Evolutionary conservation across 2,888 invertebrate genomes (phyloP).

Genomic region (Andrena haemorrhoa): DNA sequence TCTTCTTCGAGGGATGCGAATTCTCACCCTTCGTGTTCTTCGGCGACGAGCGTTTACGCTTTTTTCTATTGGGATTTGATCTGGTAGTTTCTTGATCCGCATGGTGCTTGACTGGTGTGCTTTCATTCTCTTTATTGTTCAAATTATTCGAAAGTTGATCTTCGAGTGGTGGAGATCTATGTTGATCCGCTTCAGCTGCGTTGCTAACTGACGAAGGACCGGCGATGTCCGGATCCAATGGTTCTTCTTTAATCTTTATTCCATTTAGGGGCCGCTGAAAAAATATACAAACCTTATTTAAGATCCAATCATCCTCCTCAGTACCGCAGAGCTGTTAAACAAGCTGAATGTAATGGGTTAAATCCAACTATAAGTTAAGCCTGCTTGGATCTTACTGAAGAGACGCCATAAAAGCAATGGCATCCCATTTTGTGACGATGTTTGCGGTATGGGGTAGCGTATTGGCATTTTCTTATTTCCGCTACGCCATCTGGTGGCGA

Average conservation of each 20-base stretch:
- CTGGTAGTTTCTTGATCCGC: background rate
- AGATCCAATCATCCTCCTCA: background rate
- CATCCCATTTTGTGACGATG: too few relatives aligned
- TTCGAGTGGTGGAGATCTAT: too few relatives aligned
- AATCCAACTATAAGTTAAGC: too few relatives aligned
- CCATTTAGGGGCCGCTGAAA: conserved; percentile 49
- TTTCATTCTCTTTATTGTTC: conserved; percentile 17
- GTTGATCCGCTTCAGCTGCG: background rate
- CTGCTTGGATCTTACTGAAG: too few relatives aligned
- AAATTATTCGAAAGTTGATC: background rate
- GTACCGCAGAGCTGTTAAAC: too few relatives aligned
- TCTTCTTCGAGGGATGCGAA: background rate
- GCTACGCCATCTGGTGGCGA: too few relatives aligned
- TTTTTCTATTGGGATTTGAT: background rate
- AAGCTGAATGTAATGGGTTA: too few relatives aligned
- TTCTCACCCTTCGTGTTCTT: too few relatives aligned
- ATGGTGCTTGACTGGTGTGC: background rate
- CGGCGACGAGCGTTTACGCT: background rate
- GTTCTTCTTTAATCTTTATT: conserved; percentile 54
- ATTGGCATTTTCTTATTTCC: too few relatives aligned
- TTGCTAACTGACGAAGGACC: too few relatives aligned
- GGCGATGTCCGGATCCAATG: conserved; percentile 22
- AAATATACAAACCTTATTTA: conserved; percentile 37
- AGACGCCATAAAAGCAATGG: too few relatives aligned
- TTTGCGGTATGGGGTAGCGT: too few relatives aligned